phyloP scores from a whole-genome alignment of 2,797 vertebrate species.

The Echeneis naucrates region DNA sequence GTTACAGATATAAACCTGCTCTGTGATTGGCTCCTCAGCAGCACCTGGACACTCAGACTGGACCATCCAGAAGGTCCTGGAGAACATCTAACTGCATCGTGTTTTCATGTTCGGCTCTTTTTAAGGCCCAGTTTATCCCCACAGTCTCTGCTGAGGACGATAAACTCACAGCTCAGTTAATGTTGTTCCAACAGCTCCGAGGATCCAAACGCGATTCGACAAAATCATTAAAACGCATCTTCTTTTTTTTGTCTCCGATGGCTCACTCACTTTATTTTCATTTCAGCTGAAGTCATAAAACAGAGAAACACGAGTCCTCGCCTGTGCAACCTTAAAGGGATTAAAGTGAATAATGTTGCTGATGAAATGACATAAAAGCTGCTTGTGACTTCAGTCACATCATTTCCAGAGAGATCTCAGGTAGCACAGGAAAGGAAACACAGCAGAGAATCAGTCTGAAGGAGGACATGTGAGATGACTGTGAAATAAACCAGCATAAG shows the following conservation, averaged over 20 bases:
- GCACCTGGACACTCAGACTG: no score
- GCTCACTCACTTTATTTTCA: constrained; percentile 16
- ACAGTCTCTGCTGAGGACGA: not conserved
- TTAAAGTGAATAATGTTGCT: constrained; percentile 12
- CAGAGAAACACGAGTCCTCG: not conserved
- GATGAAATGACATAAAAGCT: constrained; percentile 15
- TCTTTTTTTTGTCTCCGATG: constrained; percentile 26
- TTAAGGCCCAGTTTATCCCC: not conserved
- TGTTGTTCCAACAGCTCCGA: not conserved
- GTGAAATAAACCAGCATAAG: no score
- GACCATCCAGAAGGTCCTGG: not conserved
- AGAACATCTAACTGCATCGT: no score
- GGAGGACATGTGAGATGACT: no score
- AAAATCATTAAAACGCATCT: constrained; percentile 20
- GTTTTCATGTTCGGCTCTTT: no score
- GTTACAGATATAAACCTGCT: no score
- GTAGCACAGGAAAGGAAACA: not conserved
- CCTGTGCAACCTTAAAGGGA: constrained; percentile 1
- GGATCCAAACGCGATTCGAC: not conserved
- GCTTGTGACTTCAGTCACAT: not conserved
- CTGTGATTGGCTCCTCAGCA: no score
- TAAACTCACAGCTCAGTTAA: constrained; percentile 2
- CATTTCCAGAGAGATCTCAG: not conserved
- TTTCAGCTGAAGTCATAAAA: not conserved
- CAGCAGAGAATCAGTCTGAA: not conserved